Percentiles rank a stretch among this genome's conserved stretches.
These are phyloP conservation scores for Calliphora vicina DNA, from an alignment of 1,140 invertebrate species.

Conservation along the genomic window DNA sequence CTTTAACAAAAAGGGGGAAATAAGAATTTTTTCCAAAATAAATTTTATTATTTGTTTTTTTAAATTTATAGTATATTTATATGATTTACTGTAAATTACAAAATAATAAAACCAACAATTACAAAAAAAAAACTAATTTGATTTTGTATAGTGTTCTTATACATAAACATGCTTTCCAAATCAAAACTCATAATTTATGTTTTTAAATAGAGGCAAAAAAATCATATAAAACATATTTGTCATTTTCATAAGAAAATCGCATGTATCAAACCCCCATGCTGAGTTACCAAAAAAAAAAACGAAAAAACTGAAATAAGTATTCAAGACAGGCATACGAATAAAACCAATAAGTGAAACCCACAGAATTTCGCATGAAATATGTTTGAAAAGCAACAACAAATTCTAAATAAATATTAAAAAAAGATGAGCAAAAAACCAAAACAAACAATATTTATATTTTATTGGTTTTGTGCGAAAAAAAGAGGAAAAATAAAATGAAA, in stretches of 20 bases:
- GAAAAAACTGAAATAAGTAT: too few species aligned
- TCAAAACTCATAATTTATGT: not conserved
- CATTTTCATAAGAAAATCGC: slow-evolving; percentile 17
- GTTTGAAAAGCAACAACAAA: not conserved
- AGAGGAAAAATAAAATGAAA: not conserved
- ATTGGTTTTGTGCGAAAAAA: slow-evolving; percentile 25
- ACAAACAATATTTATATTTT: slow-evolving; percentile 26
- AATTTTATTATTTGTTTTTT: not conserved
- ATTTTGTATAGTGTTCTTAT: not conserved
- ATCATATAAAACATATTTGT: slow-evolving; percentile 8
- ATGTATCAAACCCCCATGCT: slow-evolving; percentile 23
- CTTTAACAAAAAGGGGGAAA: too few species aligned
- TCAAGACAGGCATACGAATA: too few species aligned
- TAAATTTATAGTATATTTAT: not conserved
- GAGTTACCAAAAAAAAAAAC: not conserved
- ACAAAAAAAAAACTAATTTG: not conserved
- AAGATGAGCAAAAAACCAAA: not conserved
- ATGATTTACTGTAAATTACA: not conserved
- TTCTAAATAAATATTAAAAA: slow-evolving; percentile 20
- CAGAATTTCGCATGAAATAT: not conserved
- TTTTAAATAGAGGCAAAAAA: not conserved
- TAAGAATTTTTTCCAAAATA: not conserved
- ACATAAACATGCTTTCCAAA: not conserved
- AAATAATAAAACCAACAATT: not conserved
- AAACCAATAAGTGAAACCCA: slow-evolving; percentile 9